Conservation (phyloP, 2,113 vertebrate genomes). For the Cebidichthys violaceus region DNA sequence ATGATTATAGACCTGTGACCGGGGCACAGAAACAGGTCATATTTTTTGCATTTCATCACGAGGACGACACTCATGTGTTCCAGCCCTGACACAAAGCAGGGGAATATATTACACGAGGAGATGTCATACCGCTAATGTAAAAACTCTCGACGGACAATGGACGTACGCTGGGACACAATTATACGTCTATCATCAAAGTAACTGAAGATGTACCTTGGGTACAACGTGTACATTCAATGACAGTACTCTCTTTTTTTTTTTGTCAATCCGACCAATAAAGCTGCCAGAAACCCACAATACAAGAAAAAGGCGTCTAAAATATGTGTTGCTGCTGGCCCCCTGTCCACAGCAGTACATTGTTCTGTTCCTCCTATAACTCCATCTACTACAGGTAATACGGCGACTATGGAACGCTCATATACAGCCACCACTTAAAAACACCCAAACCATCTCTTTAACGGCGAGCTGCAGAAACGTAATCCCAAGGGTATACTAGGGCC, state of each 20-base stretch:
- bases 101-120: background rate
- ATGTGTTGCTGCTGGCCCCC: background rate
- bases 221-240: background rate
- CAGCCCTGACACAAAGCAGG: conserved; percentile 15
- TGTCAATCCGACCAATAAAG: background rate
- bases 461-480: no score
- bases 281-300: background rate
- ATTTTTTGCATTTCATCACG: conserved; percentile 48
- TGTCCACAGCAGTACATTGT: no score
- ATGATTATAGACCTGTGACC: conserved; percentile 64
- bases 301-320: no score
- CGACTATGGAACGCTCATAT: background rate
- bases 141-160: background rate
- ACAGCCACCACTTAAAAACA: background rate
- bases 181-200: background rate
- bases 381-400: background rate
- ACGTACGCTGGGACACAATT: background rate
- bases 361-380: background rate
- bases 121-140: background rate
- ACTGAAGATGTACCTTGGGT: background rate
- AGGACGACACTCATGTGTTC: conserved; percentile 26
- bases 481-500: no score
- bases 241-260: no score
- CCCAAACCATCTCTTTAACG: background rate
- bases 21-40: conserved; percentile 21